phyloP scores from a whole-genome alignment of 2,888 invertebrate genomes.

The Digitonthophagus gazella region DNA sequence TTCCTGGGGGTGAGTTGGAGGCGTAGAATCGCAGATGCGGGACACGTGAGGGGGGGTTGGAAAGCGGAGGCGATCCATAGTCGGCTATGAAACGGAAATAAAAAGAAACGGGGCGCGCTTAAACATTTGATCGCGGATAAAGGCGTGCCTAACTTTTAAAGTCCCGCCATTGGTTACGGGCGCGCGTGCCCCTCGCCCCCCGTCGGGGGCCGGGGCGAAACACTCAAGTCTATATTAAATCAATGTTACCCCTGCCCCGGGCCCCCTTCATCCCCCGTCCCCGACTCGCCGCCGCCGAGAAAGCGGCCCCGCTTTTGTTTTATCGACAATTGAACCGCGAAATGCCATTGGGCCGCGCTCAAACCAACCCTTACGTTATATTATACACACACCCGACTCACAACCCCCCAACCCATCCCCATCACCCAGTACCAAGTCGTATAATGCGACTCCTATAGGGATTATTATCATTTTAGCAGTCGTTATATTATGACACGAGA shows the following conservation, averaged over 20 bases:
- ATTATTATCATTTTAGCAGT: no score
- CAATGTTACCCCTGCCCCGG: conserved; percentile 23
- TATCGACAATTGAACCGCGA: conserved; percentile 3
- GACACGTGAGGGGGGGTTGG: no score
- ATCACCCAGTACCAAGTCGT: no score
- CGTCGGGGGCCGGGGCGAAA: conserved; percentile 22
- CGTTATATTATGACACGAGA: no score
- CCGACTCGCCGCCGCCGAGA: neutral
- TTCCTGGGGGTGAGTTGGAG: no score
- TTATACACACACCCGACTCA: no score
- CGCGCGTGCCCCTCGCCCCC: conserved; percentile 26
- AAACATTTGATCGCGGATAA: conserved; percentile 17
- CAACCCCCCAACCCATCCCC: no score
- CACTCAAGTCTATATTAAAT: conserved; percentile 32
- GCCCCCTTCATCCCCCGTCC: neutral
- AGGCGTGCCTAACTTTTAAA: conserved; percentile 33
- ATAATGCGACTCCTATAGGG: no score
- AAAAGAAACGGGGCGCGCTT: conserved; percentile 11
- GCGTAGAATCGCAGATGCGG: no score
- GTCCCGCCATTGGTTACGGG: conserved; percentile 33
- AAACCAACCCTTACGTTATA: neutral
- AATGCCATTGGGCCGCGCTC: conserved; percentile 3
- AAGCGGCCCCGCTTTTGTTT: neutral
- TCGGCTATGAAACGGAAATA: no score
- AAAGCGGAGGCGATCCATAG: no score